phyloP scores from a whole-genome alignment of 2,113 vertebrate species.

The Phrynosoma blainvillii region DNA sequence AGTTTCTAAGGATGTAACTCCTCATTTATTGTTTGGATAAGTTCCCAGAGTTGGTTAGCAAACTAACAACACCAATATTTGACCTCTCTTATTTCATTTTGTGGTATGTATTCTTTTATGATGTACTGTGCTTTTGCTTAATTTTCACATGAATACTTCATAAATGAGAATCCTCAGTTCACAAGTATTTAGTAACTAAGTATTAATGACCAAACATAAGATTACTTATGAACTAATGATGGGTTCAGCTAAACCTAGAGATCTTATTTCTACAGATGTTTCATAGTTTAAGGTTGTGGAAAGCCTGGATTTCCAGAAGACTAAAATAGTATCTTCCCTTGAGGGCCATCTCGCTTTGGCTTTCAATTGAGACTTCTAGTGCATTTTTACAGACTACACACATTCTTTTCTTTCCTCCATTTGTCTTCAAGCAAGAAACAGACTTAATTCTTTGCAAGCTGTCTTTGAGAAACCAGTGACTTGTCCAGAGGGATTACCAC shows the following conservation, averaged over 20 bases:
- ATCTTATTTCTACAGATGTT: background rate
- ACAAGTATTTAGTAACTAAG: background rate
- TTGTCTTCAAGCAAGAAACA: background rate
- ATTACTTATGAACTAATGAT: background rate
- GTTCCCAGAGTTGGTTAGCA: background rate
- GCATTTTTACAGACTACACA: background rate
- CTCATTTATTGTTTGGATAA: background rate
- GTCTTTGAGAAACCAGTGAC: background rate
- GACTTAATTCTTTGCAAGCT: background rate
- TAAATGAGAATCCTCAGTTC: background rate
- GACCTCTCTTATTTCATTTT: background rate
- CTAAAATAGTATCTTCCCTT: background rate
- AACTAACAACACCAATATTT: constrained; percentile 8
- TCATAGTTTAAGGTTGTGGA: background rate
- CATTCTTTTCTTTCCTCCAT: background rate
- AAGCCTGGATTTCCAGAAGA: background rate
- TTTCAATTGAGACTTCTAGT: background rate
- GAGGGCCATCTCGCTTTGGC: background rate
- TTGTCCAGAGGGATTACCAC: background rate
- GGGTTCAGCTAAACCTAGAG: background rate
- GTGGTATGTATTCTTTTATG: background rate
- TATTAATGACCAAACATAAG: background rate
- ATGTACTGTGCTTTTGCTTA: background rate
- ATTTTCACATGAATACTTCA: background rate
- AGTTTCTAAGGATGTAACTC: constrained; percentile 25